A percentile compares a stretch with the other conserved stretches of the same genome.
phyloP scores from a whole-genome alignment of 2,888 invertebrate species.

The Andrena camellia region DNA sequence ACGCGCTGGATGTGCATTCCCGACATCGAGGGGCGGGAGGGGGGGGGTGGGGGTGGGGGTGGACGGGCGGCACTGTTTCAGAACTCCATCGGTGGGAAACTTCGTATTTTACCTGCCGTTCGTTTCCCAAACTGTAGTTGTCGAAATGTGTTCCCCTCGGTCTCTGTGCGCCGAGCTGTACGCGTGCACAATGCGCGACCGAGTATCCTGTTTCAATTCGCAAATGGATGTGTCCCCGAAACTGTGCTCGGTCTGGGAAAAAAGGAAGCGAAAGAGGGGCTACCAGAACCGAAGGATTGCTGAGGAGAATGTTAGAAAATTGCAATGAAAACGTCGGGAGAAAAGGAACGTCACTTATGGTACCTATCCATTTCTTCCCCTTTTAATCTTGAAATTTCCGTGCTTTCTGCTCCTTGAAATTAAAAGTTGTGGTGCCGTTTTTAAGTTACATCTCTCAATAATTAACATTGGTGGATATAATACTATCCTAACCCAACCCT shows the following conservation, averaged over 20 bases:
- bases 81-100: conserved; percentile 46
- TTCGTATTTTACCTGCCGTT: conserved; percentile 46
- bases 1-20: conserved; percentile 27
- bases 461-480: no score
- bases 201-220: conserved; percentile 38
- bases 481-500: no score
- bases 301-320: neutral
- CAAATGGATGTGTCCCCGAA: conserved; percentile 28
- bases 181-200: conserved; percentile 18
- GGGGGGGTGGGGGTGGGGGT: no score
- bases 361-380: no score
- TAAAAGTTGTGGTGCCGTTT: no score
- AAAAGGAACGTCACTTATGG: no score
- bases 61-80: conserved; percentile 31
- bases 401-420: no score
- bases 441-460: no score
- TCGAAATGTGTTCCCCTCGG: conserved; percentile 39
- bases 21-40: conserved; percentile 14
- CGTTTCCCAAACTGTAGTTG: conserved; percentile 46
- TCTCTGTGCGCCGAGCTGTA: neutral
- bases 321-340: no score
- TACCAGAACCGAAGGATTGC: neutral
- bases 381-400: no score
- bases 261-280: neutral
- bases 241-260: neutral